Evolutionary conservation across 1,140 invertebrate genomes (phyloP), one percentile per base, ranked within the genome.

Genomic region (Aphaenogaster floridana): DNA sequence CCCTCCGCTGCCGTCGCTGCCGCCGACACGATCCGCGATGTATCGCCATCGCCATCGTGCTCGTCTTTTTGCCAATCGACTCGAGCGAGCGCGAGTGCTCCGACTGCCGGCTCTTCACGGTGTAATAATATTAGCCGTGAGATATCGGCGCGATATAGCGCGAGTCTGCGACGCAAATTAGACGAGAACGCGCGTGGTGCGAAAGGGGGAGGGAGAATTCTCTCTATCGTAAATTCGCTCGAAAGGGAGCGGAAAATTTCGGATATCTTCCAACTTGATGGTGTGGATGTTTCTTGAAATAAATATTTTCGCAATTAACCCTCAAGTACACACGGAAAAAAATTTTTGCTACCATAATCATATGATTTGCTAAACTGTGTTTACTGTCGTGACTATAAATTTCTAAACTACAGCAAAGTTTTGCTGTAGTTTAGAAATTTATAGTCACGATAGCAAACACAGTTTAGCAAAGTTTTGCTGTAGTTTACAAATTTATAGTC

Each of bases 31-130:
- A 57, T 80, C 66, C 63, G 63, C 77, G 61, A 86, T 9, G 48
- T 66, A 77, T 86, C 83, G 74, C 72, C 83, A 78, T 86, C 83
- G 48, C 48, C 74, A 13, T 39, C 61, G 34, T n/a, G 42, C 69
- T 76, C 68, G n/a, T 63, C 80, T 84, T 76, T 84, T 84, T 84
- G 69, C 80, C 80, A 63, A 84, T 84, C 54, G 68, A 72, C 28
- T 39, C 13, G 45, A 80, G 45, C 63, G 34, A 50, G 36, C 21
- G 79, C 50, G 80, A 50, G 17, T 15, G 54, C 79, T 71, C 39
- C 48, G 42, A 36, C 42, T n/a, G 74, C 57, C 17, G 17, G 9
- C 11, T 48, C 52, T 13, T 45, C 28, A 34, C 34, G 39, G 11
- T 74, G 54, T 61, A 84, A 76, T 76, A 61, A 84, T 76, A 84